These are phyloP conservation scores for Phorcus lineatus DNA, from an alignment of 2,888 invertebrate species.

Conservation along the genomic window DNA sequence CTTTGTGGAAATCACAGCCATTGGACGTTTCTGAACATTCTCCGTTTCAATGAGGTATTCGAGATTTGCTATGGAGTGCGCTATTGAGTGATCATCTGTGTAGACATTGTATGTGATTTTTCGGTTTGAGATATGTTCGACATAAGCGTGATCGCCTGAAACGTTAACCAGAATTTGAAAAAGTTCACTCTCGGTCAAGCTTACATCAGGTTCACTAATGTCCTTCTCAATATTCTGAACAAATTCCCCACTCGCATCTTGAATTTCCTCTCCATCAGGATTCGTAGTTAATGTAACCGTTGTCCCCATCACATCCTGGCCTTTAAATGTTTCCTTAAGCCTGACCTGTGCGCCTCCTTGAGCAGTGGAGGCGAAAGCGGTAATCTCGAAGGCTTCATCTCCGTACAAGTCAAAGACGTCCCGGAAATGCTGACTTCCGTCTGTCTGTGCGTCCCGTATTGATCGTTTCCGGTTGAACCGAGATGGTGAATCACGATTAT, in stretches of 20 bases:
- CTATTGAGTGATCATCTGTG: not conserved
- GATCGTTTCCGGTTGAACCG: not conserved
- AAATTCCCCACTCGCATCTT: constrained; percentile 43
- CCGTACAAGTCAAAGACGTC: not conserved
- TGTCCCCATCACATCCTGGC: constrained; percentile 43
- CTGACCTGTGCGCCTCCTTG: constrained; percentile 41
- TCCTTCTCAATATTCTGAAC: constrained; percentile 46
- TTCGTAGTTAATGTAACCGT: constrained; percentile 45
- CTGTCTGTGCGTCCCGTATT: not conserved
- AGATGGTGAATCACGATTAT: not conserved
- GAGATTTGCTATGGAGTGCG: not conserved
- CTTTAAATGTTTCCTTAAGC: constrained; percentile 45
- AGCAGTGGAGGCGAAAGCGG: constrained; percentile 30
- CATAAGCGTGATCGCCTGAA: not conserved
- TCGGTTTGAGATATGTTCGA: not conserved
- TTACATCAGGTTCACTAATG: constrained; percentile 30
- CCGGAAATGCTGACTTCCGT: not conserved
- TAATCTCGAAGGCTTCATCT: constrained; percentile 35
- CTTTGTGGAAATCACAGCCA: constrained; percentile 44
- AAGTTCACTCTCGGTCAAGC: constrained; percentile 34
- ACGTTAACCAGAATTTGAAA: constrained; percentile 28
- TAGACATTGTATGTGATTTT: not conserved
- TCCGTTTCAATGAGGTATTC: constrained; percentile 32
- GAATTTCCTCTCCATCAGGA: constrained; percentile 36
- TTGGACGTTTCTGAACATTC: constrained; percentile 39